These are phyloP conservation scores for Poeciliopsis gracilis DNA, from an alignment of 2,797 vertebrate species.

Conservation along the genomic window DNA sequence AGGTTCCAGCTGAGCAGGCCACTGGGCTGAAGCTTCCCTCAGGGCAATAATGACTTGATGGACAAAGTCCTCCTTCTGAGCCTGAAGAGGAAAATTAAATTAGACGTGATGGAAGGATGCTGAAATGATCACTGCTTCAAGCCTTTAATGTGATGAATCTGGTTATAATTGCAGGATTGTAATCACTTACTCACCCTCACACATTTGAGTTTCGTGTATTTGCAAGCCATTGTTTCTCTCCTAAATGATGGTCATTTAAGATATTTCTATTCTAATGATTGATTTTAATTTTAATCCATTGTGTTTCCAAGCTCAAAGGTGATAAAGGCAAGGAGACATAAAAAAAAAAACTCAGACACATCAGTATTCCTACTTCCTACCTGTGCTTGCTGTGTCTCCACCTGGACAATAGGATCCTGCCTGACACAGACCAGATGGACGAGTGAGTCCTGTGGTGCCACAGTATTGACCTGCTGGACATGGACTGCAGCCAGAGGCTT, in stretches of 20 bases:
- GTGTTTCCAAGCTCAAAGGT: constrained; percentile 1
- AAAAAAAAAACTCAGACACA: neutral
- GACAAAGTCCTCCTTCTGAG: constrained; percentile 82
- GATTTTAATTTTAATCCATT: constrained; percentile 6
- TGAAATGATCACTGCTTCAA: constrained; percentile 43
- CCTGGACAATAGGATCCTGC: constrained; percentile 88
- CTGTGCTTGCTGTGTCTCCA: constrained; percentile 78
- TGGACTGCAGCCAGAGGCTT: constrained; percentile 77
- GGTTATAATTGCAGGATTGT: constrained; percentile 48
- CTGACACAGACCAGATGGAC: constrained; percentile 86
- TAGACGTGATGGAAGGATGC: constrained; percentile 45
- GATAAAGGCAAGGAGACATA: neutral
- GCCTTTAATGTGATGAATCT: constrained; percentile 46
- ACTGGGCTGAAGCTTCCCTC: constrained; percentile 78
- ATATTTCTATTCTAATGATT: constrained; percentile 16
- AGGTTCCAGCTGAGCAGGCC: constrained; percentile 88
- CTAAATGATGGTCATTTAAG: constrained; percentile 39
- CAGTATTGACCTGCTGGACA: constrained; percentile 89
- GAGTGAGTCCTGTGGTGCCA: constrained; percentile 78
- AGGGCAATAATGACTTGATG: constrained; percentile 89
- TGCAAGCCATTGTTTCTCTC: constrained; percentile 47
- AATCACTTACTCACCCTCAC: constrained; percentile 43
- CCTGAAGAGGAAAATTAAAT: constrained; percentile 65
- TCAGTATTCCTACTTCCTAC: constrained; percentile 57
- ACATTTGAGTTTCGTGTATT: constrained; percentile 39